Conservation (phyloP, 2,797 vertebrate genomes). For the Petrocephalus sullivani region DNA sequence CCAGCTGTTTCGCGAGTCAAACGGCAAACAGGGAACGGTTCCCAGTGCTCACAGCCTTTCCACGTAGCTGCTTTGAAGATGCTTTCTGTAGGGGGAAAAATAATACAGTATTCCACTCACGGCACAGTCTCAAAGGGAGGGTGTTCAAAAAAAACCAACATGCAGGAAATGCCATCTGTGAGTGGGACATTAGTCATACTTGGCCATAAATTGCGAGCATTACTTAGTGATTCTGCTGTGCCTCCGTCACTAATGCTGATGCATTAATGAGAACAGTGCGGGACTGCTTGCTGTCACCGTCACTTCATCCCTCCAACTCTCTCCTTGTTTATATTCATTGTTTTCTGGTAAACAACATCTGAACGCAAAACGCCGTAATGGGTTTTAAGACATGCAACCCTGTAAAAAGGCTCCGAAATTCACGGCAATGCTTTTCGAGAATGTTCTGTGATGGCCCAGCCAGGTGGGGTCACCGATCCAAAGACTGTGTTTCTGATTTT, state of each 20-base stretch:
- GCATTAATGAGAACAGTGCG: constrained; percentile 5
- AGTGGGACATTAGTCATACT: background rate
- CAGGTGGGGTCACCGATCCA: too few relatives aligned
- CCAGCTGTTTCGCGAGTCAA: background rate
- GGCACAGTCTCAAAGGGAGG: background rate
- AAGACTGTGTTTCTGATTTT: background rate
- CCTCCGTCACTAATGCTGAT: background rate
- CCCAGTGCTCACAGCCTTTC: background rate
- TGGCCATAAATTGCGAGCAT: background rate
- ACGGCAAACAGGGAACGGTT: background rate
- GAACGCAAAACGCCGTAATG: background rate
- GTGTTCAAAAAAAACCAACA: background rate
- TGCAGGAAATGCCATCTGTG: background rate
- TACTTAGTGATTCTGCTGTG: background rate
- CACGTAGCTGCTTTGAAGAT: background rate
- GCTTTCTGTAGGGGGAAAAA: constrained; percentile 6
- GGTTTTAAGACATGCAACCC: background rate
- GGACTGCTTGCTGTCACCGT: background rate
- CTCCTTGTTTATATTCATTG: background rate
- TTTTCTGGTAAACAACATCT: background rate
- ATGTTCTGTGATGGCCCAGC: background rate
- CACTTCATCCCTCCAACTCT: background rate
- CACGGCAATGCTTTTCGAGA: background rate
- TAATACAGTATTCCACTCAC: background rate
- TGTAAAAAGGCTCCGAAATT: background rate